A percentile compares a stretch with the other conserved stretches of the same genome.
Evolutionary conservation across 2,888 invertebrate species (phyloP).

Genomic region (Chaetoderma sp.): DNA sequence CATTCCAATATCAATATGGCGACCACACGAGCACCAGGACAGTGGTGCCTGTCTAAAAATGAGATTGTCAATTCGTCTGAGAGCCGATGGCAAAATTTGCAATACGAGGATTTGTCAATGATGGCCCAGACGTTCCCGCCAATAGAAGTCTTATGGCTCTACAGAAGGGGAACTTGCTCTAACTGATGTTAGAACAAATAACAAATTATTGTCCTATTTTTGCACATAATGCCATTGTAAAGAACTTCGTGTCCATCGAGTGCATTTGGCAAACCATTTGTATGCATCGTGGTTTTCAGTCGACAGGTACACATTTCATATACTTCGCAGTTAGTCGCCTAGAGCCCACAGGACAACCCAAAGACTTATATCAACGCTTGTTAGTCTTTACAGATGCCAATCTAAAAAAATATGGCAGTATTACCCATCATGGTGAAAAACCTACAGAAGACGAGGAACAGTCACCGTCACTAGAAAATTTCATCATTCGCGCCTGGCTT

Average conservation of each 20-base stretch:
- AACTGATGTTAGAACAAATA: conserved; percentile 36
- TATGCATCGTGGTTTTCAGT: conserved; percentile 34
- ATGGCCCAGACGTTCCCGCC: conserved; percentile 9
- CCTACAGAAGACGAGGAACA: conserved; percentile 21
- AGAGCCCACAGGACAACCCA: conserved; percentile 32
- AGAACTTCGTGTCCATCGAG: conserved; percentile 27
- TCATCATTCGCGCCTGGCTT: conserved; percentile 18
- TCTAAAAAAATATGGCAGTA: conserved; percentile 16
- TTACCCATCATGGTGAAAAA: conserved; percentile 34
- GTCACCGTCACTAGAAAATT: conserved; percentile 25
- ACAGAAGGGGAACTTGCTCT: conserved; percentile 30
- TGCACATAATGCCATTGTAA: conserved; percentile 27
- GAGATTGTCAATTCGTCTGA: conserved; percentile 29
- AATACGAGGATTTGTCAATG: conserved; percentile 25
- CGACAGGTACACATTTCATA: conserved; percentile 31
- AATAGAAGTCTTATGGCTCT: conserved; percentile 15
- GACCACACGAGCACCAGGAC: conserved; percentile 30
- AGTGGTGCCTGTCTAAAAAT: conserved; percentile 25
- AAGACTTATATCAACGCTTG: conserved; percentile 36
- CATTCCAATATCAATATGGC: no score
- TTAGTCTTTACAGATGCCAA: conserved; percentile 36
- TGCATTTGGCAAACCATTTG: conserved; percentile 34
- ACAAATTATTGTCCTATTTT: conserved; percentile 34
- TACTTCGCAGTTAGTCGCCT: conserved; percentile 28
- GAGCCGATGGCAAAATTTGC: conserved; percentile 16